Percentiles rank a stretch among this genome's conserved stretches.
Conservation (phyloP, 2,113 vertebrate genomes). For the Raja brachyura region DNA sequence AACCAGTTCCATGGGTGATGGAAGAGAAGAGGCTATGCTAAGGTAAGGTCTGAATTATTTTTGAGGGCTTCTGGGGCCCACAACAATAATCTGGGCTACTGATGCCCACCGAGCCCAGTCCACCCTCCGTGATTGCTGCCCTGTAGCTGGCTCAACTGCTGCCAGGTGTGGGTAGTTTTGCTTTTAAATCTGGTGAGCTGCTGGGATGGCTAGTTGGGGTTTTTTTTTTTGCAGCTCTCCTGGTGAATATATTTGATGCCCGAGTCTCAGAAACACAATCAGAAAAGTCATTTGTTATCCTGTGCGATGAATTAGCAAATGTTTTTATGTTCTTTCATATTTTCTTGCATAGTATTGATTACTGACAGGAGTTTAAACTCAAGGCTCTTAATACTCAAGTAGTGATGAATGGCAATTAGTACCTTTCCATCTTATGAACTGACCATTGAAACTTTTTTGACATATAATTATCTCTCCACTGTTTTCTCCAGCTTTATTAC, state of each 20-base stretch:
- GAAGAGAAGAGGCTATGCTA: neutral
- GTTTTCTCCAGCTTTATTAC: conserved; percentile 75
- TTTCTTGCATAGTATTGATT: neutral
- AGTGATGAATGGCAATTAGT: neutral
- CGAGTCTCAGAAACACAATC: neutral
- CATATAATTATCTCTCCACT: neutral
- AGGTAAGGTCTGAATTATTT: neutral
- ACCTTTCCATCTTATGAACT: neutral
- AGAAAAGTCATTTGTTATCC: neutral
- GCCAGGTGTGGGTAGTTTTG: neutral
- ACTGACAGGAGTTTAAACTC: neutral
- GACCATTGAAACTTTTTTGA: neutral
- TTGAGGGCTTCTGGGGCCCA: neutral
- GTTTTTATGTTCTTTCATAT: neutral
- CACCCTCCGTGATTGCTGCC: neutral
- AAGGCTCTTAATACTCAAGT: neutral
- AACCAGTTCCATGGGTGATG: neutral
- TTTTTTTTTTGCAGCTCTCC: neutral
- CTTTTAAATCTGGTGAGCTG: neutral
- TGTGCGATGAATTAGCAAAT: neutral
- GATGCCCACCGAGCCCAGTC: neutral
- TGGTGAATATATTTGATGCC: neutral
- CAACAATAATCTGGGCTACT: neutral
- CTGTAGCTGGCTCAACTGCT: neutral
- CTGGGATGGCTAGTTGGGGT: neutral